Conservation (phyloP, 2,888 invertebrate species). For the Trachelus stipa region DNA sequence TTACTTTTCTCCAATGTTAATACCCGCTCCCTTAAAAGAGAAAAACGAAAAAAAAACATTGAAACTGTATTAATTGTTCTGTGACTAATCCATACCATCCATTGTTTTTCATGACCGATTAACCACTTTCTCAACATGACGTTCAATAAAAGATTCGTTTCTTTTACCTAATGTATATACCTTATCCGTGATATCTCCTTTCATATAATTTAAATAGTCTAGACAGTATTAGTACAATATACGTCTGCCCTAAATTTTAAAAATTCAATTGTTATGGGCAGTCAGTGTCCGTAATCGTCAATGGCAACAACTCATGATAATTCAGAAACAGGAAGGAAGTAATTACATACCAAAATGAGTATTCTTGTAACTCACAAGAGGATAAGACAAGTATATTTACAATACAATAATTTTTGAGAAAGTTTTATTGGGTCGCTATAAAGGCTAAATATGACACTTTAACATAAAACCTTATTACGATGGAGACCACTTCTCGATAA, state of each 20-base stretch:
- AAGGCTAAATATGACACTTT: conserved; percentile 62
- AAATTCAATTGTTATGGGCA: neutral
- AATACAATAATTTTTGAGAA: conserved; percentile 47
- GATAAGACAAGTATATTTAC: neutral
- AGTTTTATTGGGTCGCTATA: conserved; percentile 60
- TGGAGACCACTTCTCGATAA: conserved; percentile 46
- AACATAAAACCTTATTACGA: conserved; percentile 57
- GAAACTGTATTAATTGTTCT: neutral
- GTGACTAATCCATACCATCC: neutral
- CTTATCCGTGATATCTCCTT: neutral
- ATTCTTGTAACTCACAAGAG: neutral
- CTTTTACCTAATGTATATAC: neutral
- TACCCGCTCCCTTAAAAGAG: neutral
- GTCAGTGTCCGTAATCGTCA: neutral
- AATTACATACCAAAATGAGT: neutral
- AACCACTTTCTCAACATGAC: neutral
- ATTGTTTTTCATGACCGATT: neutral
- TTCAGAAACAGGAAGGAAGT: neutral
- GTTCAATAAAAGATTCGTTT: neutral
- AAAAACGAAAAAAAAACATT: neutral
- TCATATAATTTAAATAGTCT: neutral
- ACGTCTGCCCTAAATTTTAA: neutral
- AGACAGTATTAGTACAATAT: neutral
- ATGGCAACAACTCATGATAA: neutral
- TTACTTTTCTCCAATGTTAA: neutral